Evolutionary conservation across 2,113 vertebrate genomes (phyloP), one percentile per base, ranked within the genome.

Genomic region (Callocephalon fimbriatum): DNA sequence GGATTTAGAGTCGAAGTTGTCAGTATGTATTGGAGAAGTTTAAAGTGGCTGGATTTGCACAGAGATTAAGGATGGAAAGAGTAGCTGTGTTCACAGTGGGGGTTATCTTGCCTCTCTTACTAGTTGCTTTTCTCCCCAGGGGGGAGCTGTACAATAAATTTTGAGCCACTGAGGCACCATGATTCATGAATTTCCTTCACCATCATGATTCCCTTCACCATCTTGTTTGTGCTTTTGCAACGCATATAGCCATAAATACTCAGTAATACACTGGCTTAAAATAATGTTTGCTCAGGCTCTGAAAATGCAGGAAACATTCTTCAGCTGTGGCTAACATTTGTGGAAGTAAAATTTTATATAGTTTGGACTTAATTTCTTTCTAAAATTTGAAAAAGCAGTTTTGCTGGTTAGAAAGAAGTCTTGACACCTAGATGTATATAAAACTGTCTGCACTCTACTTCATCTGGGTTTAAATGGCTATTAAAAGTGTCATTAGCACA

Each of bases 261-360:
- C 35, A 48, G 12, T 48, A 86, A 42, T 7, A 66, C n/a, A 42
- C 31, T 79, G 63, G 5, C 58, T 93, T 93, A 90, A 80, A 95
- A 81, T 63, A 88, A 66, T 56, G 73, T 59, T 92, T 95, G 9
- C 48, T 89, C 67, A 71, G 15, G 10, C 92, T 94, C 35, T 84
- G 76, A 91, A 91, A 91, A 86, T 58, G 31, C 23, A 70, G 88
- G 42, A 93, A 90, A 76, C 19, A 53, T 62, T 86, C 54, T 92
- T 83, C 63, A 88, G 31, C 62, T 72, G 12, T 4, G 5, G 37
- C 19, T 83, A 86, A 38, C 16, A 29, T 58, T 92, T 54, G 8
- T 79, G 27, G n/a, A 92, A 62, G 12, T 54, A 54, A 90, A 90
- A 73, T 73, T 48, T 44, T 50, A 8, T 35, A 9, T 31, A 12